Percentiles rank a stretch among this genome's conserved stretches.
These are phyloP conservation scores for Chrysomela aeneicollis DNA, from an alignment of 2,888 invertebrate species.

Conservation along the genomic window DNA sequence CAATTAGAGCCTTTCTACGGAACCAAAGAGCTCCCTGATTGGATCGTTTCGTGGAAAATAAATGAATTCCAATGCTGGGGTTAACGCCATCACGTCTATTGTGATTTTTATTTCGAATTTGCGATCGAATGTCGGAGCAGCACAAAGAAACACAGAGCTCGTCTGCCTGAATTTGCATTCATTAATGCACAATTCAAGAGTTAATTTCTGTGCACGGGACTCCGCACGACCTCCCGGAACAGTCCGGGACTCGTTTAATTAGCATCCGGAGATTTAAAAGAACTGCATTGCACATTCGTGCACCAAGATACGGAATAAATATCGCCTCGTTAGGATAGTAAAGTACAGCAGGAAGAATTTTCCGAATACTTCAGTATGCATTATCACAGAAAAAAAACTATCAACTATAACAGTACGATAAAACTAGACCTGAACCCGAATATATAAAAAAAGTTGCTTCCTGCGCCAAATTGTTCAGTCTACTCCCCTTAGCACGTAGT, in stretches of 20 bases:
- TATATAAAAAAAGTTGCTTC: no score
- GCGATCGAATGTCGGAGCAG: conserved; percentile 35
- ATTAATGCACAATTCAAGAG: conserved; percentile 44
- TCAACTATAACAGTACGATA: no score
- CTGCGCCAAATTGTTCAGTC: no score
- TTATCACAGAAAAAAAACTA: neutral
- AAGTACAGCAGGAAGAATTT: neutral
- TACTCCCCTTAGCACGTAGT: no score
- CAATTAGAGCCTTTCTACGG: no score
- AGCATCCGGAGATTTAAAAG: conserved; percentile 41
- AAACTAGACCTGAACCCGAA: no score
- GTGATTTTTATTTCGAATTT: conserved; percentile 34
- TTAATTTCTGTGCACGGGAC: conserved; percentile 42
- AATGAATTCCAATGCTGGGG: neutral
- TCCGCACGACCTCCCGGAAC: conserved; percentile 36
- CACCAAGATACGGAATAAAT: conserved; percentile 24
- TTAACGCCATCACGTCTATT: conserved; percentile 22
- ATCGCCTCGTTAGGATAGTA: conserved; percentile 12
- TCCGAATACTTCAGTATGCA: neutral
- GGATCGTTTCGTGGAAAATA: neutral
- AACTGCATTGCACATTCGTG: conserved; percentile 38
- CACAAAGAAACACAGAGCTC: conserved; percentile 37
- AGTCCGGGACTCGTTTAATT: conserved; percentile 34
- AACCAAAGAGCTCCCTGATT: neutral
- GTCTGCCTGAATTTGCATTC: conserved; percentile 42